Evolutionary conservation across 2,113 vertebrate genomes (phyloP).

Genomic region (Merops nubicus): DNA sequence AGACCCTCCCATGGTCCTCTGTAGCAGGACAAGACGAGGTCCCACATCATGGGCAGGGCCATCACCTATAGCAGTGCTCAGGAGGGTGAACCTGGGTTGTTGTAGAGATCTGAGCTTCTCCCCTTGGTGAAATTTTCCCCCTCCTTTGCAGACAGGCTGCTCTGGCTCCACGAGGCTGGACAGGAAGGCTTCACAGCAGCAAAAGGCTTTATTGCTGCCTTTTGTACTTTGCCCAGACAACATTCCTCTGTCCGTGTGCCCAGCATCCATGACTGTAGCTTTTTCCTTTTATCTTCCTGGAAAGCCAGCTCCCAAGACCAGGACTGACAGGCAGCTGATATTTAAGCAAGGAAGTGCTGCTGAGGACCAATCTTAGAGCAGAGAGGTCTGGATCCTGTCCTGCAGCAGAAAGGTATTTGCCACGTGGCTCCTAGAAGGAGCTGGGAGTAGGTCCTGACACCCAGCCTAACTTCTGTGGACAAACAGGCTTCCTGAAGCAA

Average conservation of each 20-base stretch:
- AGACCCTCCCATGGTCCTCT: neutral
- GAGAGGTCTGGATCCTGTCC: neutral
- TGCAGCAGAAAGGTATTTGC: neutral
- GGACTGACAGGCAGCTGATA: neutral
- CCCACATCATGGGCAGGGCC: rapidly evolving
- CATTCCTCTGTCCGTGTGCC: constrained; percentile 10
- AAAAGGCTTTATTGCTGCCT: constrained; percentile 32
- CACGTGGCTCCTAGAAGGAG: neutral
- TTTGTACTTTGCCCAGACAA: constrained; percentile 24
- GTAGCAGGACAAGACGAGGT: rapidly evolving
- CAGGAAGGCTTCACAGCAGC: neutral
- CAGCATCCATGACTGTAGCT: neutral
- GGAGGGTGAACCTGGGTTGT: neutral
- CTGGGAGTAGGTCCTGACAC: neutral
- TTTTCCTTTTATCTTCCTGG: constrained; percentile 32
- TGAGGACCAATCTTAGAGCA: rapidly evolving
- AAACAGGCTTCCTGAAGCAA: neutral
- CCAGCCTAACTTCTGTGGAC: neutral
- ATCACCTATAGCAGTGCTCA: rapidly evolving
- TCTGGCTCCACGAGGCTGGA: neutral
- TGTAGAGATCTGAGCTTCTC: neutral
- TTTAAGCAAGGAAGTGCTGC: neutral
- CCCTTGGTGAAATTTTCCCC: neutral
- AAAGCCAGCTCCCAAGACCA: neutral
- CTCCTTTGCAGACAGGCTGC: neutral